These are phyloP conservation scores for Catagonus wagneri DNA, from an alignment of 2,113 vertebrate genomes.

Conservation along the genomic window DNA sequence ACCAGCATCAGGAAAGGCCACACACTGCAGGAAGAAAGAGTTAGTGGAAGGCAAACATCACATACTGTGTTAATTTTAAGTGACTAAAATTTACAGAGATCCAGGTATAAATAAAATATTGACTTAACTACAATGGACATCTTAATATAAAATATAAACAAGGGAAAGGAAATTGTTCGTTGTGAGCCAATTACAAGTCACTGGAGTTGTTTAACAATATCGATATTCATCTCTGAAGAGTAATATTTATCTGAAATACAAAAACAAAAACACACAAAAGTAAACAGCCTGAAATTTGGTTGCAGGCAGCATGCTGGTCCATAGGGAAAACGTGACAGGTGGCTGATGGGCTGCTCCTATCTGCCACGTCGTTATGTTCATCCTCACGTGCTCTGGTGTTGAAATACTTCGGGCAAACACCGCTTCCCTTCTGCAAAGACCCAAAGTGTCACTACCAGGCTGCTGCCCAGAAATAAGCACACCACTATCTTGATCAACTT, in stretches of 20 bases:
- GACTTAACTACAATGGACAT: slow-evolving; percentile 16
- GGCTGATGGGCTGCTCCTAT: not conserved
- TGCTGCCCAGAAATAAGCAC: slow-evolving; percentile 66
- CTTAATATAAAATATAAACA: slow-evolving; percentile 35
- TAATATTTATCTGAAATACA: not conserved
- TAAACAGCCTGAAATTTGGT: not conserved
- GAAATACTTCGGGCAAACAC: slow-evolving; percentile 38
- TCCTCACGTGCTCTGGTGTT: not conserved
- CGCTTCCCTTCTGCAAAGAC: slow-evolving; percentile 38
- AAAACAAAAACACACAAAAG: slow-evolving; percentile 45
- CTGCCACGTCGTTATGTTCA: not conserved
- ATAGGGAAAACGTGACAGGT: not conserved
- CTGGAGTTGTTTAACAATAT: not conserved
- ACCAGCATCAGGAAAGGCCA: not conserved
- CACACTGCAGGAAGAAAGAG: not conserved
- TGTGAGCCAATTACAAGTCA: slow-evolving; percentile 26
- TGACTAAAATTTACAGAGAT: not conserved
- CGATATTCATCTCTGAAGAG: slow-evolving; percentile 6
- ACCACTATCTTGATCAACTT: slow-evolving; percentile 64
- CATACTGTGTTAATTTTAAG: not conserved
- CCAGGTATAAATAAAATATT: not conserved
- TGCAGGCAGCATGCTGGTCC: not conserved
- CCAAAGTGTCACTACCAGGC: slow-evolving; percentile 9
- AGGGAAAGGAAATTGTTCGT: slow-evolving; percentile 10
- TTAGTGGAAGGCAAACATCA: slow-evolving; percentile 20